phyloP scores from a whole-genome alignment of 2,888 invertebrate genomes.

The Aleiodes leptofemur region DNA sequence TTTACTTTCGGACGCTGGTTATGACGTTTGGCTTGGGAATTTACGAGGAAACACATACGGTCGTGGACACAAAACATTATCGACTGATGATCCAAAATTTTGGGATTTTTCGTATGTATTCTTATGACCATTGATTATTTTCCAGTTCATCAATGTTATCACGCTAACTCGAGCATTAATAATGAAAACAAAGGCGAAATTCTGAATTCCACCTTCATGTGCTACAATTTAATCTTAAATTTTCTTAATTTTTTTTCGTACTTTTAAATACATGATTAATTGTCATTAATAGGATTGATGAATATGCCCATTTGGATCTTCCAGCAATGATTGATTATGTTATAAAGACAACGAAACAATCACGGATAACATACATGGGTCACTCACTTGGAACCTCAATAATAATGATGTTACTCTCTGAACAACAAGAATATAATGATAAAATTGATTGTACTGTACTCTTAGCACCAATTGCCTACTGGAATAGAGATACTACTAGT shows the following conservation, averaged over 20 bases:
- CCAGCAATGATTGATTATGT: constrained; percentile 88
- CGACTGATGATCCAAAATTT: neutral
- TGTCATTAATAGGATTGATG: constrained; percentile 82
- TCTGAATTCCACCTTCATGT: too few species aligned
- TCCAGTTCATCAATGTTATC: constrained; percentile 1
- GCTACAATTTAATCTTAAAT: too few species aligned
- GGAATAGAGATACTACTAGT: constrained; percentile 16
- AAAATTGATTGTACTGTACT: constrained; percentile 80
- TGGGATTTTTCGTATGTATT: too few species aligned
- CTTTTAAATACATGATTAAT: neutral
- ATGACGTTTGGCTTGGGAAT: too few species aligned
- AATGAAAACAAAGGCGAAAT: too few species aligned
- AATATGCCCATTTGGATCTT: constrained; percentile 88
- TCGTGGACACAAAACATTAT: constrained; percentile 70
- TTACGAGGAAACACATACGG: too few species aligned
- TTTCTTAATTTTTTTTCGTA: neutral
- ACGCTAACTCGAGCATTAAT: too few species aligned
- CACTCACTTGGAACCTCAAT: constrained; percentile 93
- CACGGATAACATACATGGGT: constrained; percentile 85
- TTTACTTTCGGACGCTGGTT: constrained; percentile 73
- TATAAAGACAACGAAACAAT: constrained; percentile 76
- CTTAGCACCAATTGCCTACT: constrained; percentile 51
- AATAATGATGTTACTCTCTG: constrained; percentile 82
- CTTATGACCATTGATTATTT: too few species aligned
- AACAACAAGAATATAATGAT: constrained; percentile 81